A percentile compares a stretch with the other conserved stretches of the same genome.
These are phyloP conservation scores for Diadromus collaris DNA, from an alignment of 2,888 invertebrate species.

Conservation along the genomic window DNA sequence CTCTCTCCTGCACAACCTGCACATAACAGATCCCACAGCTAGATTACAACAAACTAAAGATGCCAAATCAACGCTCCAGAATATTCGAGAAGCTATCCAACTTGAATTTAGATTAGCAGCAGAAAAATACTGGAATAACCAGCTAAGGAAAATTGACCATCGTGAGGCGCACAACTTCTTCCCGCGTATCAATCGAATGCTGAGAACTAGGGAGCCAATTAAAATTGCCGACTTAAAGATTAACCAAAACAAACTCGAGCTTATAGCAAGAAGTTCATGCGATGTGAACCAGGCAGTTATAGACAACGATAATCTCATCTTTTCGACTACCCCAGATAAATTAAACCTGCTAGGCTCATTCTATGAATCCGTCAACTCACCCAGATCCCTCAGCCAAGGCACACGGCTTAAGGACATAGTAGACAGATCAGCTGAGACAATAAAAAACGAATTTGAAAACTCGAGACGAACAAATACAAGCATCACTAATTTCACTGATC, in stretches of 20 bases:
- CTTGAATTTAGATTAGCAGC: neutral
- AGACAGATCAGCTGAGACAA: neutral
- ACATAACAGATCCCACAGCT: neutral
- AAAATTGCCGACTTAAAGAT: too few species aligned
- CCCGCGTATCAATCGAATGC: too few species aligned
- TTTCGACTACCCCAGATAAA: too few species aligned
- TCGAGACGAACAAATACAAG: neutral
- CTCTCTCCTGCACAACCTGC: neutral
- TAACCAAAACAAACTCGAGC: too few species aligned
- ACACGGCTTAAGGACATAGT: neutral
- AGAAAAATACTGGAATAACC: neutral
- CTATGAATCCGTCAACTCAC: too few species aligned
- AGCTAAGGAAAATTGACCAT: neutral
- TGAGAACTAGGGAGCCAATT: too few species aligned
- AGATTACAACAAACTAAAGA: neutral
- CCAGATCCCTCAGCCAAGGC: too few species aligned
- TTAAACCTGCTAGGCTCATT: too few species aligned
- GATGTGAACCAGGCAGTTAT: too few species aligned
- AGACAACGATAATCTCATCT: too few species aligned
- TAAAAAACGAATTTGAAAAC: neutral
- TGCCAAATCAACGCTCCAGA: neutral
- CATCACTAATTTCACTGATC: neutral
- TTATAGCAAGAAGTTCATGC: too few species aligned
- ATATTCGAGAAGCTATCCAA: neutral
- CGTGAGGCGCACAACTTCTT: too few species aligned